Conservation (phyloP, 1,140 invertebrate species). For the Drosophila lacertosa region DNA sequence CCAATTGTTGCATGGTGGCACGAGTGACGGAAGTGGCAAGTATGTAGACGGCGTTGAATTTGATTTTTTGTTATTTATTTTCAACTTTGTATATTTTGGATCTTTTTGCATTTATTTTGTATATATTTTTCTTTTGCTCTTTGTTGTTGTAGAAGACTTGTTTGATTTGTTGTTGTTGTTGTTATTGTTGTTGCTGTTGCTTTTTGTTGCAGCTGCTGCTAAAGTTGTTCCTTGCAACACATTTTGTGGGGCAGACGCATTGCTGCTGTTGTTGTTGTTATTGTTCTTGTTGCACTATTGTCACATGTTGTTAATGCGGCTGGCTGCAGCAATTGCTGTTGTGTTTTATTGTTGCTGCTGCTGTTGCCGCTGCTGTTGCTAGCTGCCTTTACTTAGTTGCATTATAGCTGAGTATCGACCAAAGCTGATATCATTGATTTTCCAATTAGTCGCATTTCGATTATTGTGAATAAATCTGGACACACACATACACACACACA, state of each 20-base stretch:
- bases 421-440: conserved; percentile 36
- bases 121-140: conserved; percentile 5
- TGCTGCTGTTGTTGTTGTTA: conserved; percentile 17
- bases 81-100: background rate
- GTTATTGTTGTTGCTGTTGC: conserved; percentile 5
- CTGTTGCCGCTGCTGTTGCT: conserved; percentile 1
- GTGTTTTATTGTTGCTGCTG: background rate
- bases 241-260: conserved; percentile 21
- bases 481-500: conserved; percentile 12
- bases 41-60: conserved; percentile 15
- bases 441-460: conserved; percentile 30
- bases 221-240: conserved; percentile 20
- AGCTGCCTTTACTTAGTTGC: conserved; percentile 22
- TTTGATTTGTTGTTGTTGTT: conserved; percentile 11
- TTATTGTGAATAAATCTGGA: conserved; percentile 25
- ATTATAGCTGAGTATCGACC: conserved; percentile 16
- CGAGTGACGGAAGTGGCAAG: conserved; percentile 7
- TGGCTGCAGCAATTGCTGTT: background rate
- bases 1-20: conserved; percentile 37
- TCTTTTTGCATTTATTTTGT: conserved; percentile 12
- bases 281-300: conserved; percentile 28
- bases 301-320: conserved; percentile 22
- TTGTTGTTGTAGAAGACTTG: conserved; percentile 6
- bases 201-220: conserved; percentile 8
- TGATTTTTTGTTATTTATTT: conserved; percentile 3